phyloP scores from a whole-genome alignment of 1,140 invertebrate species.

The Cyclina sinensis region DNA sequence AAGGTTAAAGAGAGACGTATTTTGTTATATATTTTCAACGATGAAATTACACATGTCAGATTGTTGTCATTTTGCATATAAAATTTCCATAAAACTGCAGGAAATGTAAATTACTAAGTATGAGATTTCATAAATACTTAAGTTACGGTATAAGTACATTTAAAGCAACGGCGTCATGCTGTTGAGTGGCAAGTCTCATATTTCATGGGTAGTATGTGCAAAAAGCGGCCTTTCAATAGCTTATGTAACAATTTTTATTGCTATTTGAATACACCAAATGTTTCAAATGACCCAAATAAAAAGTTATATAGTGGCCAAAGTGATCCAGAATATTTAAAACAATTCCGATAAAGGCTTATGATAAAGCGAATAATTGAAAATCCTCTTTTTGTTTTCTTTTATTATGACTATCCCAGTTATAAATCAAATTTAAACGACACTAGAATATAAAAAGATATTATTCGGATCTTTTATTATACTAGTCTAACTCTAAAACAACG shows the following conservation, averaged over 20 bases:
- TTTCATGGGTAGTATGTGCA: background rate
- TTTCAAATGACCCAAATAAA: background rate
- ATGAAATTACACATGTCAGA: background rate
- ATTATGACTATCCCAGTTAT: too few relatives aligned
- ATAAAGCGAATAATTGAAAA: too few relatives aligned
- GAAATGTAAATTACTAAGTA: background rate
- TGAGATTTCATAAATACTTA: slow-evolving; percentile 2
- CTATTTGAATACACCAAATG: background rate
- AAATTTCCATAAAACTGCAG: slow-evolving; percentile 11
- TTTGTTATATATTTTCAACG: background rate
- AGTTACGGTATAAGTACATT: background rate
- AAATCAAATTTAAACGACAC: too few relatives aligned
- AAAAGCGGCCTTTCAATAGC: background rate
- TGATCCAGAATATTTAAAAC: too few relatives aligned
- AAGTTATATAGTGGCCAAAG: too few relatives aligned
- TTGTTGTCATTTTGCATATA: slow-evolving; percentile 1
- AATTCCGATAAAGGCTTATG: too few relatives aligned
- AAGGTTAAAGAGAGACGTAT: background rate
- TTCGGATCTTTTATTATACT: too few relatives aligned
- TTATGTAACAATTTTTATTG: background rate
- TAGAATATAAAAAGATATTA: too few relatives aligned
- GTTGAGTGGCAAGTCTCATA: background rate
- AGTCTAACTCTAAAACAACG: too few relatives aligned
- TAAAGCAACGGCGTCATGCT: background rate
- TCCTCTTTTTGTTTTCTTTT: too few relatives aligned